Evolutionary conservation across 2,797 vertebrate species (phyloP).

Genomic region (Acrocephalus scirpaceus): DNA sequence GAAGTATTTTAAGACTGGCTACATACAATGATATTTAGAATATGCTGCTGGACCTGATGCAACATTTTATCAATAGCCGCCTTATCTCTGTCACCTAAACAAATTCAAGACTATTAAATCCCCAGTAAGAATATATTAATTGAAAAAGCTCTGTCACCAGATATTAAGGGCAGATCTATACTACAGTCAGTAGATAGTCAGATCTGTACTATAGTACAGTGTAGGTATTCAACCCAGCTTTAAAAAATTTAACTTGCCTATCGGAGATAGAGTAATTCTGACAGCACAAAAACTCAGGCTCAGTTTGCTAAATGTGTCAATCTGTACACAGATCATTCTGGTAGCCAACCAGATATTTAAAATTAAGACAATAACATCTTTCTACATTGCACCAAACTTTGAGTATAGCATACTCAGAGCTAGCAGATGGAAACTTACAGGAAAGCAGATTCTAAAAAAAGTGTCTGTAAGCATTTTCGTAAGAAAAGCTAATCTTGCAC

Average conservation of each 20-base stretch:
- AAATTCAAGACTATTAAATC: neutral
- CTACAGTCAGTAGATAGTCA: neutral
- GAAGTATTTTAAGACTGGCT: neutral
- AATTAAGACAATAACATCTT: neutral
- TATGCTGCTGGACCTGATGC: neutral
- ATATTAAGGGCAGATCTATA: neutral
- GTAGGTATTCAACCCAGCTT: neutral
- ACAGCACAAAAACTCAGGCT: neutral
- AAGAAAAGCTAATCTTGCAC: neutral
- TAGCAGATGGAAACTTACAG: neutral
- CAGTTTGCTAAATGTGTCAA: neutral
- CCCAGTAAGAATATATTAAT: neutral
- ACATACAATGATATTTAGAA: neutral
- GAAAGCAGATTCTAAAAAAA: neutral
- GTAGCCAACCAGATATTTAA: neutral
- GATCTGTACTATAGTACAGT: neutral
- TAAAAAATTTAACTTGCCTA: neutral
- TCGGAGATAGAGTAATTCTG: neutral
- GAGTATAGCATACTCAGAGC: neutral
- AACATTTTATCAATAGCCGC: neutral
- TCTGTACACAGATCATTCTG: neutral
- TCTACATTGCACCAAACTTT: neutral
- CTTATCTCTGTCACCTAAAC: neutral
- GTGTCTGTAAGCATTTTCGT: neutral
- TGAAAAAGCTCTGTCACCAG: neutral